phyloP scores from a whole-genome alignment of 2,113 vertebrate genomes.

The Eurystomus gularis region DNA sequence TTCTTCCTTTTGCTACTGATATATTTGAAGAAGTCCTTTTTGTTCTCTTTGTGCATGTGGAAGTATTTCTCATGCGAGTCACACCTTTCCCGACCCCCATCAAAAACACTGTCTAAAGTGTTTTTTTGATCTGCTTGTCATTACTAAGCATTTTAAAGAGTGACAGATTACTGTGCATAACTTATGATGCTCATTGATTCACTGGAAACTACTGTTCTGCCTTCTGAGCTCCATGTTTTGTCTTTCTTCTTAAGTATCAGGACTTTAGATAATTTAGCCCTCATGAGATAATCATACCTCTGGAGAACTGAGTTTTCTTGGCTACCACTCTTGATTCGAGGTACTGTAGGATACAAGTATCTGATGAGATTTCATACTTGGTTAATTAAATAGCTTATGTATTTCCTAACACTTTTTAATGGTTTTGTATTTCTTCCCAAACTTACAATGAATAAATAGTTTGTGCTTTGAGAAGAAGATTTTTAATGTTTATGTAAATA shows the following conservation, averaged over 20 bases:
- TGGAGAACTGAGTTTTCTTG: neutral
- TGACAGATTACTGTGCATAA: neutral
- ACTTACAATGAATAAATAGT: neutral
- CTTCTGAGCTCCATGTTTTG: neutral
- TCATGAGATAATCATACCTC: neutral
- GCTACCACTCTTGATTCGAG: neutral
- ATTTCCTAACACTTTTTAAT: neutral
- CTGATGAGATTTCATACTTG: neutral
- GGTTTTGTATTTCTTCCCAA: neutral
- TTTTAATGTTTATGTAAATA: neutral
- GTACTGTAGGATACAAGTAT: neutral
- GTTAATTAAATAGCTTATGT: neutral
- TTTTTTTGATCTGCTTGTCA: neutral
- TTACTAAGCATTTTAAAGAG: neutral
- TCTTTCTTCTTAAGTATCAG: neutral
- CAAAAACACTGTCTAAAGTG: neutral
- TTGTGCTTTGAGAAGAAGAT: neutral
- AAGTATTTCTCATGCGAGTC: neutral
- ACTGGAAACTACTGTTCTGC: neutral
- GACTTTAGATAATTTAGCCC: neutral
- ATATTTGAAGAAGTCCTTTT: too few species aligned
- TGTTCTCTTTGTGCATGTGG: too few species aligned
- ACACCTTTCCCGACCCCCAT: neutral
- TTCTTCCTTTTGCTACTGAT: too few species aligned
- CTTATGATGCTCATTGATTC: neutral